Base-by-base conservation (phyloP, 2,888 invertebrate genomes). In the Augochlorella aurata region DNA sequence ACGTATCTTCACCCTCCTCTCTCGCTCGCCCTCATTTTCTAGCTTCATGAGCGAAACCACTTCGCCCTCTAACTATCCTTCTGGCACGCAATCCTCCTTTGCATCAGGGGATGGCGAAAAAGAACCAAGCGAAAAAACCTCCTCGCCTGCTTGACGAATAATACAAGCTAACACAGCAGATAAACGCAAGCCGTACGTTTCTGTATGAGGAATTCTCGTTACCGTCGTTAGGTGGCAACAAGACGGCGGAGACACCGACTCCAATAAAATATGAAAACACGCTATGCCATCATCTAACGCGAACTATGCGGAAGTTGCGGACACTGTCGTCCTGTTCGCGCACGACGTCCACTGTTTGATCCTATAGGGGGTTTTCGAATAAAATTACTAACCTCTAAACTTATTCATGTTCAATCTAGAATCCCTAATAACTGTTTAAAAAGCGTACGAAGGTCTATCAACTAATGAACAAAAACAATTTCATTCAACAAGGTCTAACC, bases 71-170 rank as follows among this genome's bases (percentile, higher is more conserved):
- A 77, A 85, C 84, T 83, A 87, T 85, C 84, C 84, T 78, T 77
- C 65, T 81, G 74, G 76, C 85, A 81, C 81, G 87, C 87, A 85
- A 87, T 87, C 83, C 85, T 84, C 81, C 68, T 87, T 78, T 85
- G 85, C 87, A 81, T 85, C 85, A 61, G 52, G 74, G 65, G 77
- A 74, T 74, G 77, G 71, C 75, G 75, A 72, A 82, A 78, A 82
- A 58, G 77, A 82, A 82, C 76, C 58, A 21, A 70, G 75, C 63
- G 65, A 81, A 87, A 81, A 68, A 82, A 81, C 77, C 77, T 76
- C 76, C 65, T n/a, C 76, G 80, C 63, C 81, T 75, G 58, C 73
- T 78, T 75, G 68, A 74, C 73, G 73, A 82, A 87, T 82, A 87
- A 85, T 82, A 71, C 75, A 73, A 54, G 79, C 69, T 68, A 84